These are phyloP conservation scores for Hirtodrosophila cameraria DNA, from an alignment of 2,888 invertebrate species.

Conservation along the genomic window DNA sequence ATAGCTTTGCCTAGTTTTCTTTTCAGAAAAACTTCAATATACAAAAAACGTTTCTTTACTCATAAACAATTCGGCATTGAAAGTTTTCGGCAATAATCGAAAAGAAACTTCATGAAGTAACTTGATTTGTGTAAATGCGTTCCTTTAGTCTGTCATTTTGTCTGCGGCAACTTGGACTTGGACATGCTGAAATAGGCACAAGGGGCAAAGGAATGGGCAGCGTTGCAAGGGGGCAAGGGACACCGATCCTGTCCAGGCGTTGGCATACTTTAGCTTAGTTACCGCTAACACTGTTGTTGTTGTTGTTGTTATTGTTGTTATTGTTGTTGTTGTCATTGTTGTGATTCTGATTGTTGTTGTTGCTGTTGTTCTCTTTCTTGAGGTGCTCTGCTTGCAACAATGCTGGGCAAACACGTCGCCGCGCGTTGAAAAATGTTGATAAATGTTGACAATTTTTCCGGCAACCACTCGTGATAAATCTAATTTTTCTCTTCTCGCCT, in stretches of 20 bases:
- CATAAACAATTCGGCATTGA: too few species aligned
- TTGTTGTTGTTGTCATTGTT: conserved; percentile 22
- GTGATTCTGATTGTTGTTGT: conserved; percentile 12
- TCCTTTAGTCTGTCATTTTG: conserved; percentile 9
- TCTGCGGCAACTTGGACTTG: conserved; percentile 34
- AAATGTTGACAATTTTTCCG: conserved; percentile 83
- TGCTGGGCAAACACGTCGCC: conserved; percentile 67
- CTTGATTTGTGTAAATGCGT: too few species aligned
- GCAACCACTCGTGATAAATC: conserved; percentile 82
- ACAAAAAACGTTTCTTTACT: too few species aligned
- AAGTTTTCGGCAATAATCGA: too few species aligned
- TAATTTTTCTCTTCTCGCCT: conserved; percentile 69
- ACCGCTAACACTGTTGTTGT: conserved; percentile 41
- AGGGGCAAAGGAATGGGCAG: too few species aligned
- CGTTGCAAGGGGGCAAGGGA: too few species aligned
- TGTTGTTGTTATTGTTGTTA: conserved; percentile 20
- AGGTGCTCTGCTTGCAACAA: conserved; percentile 46
- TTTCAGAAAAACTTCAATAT: too few species aligned
- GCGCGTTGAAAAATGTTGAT: conserved; percentile 81
- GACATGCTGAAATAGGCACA: not conserved
- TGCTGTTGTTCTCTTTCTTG: conserved; percentile 46
- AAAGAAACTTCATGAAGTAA: too few species aligned
- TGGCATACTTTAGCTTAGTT: conserved; percentile 66
- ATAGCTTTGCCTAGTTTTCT: too few species aligned
- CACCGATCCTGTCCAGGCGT: conserved; percentile 27